Conservation (phyloP, 1,140 invertebrate genomes). For the Oryzaephilus surinamensis region DNA sequence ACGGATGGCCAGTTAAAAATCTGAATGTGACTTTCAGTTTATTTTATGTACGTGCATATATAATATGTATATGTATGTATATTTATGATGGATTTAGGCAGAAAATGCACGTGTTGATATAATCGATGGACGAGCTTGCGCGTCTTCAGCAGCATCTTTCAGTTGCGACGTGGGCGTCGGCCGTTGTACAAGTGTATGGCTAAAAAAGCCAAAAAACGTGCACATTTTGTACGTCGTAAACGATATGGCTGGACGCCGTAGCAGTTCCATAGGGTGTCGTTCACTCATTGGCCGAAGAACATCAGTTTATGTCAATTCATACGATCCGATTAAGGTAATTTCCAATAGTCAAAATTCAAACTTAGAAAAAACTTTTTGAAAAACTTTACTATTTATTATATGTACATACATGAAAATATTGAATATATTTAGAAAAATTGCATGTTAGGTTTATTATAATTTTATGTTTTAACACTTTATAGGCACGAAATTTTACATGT, state of each 20-base stretch:
- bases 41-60: too few species aligned
- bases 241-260: conserved; percentile 43
- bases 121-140: conserved; percentile 22
- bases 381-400: too few species aligned
- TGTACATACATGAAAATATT: too few species aligned
- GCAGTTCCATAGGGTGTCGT: conserved; percentile 46
- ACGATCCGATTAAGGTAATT: conserved; percentile 45
- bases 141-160: conserved; percentile 11
- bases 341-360: too few species aligned
- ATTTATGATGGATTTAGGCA: background rate
- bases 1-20: too few species aligned
- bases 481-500: too few species aligned
- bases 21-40: too few species aligned
- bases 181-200: conserved; percentile 16
- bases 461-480: too few species aligned
- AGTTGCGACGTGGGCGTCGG: conserved; percentile 22
- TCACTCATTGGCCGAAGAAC: conserved; percentile 43
- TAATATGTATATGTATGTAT: too few species aligned
- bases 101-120: conserved; percentile 13
- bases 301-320: conserved; percentile 41
- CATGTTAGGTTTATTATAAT: too few species aligned
- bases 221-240: conserved; percentile 14
- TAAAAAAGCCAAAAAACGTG: conserved; percentile 15
- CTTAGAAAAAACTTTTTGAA: too few species aligned
- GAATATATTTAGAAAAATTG: too few species aligned